Percentiles rank a stretch among this genome's conserved stretches.
Evolutionary conservation across 2,113 vertebrate species (phyloP).

Genomic region (Thermophis baileyi): DNA sequence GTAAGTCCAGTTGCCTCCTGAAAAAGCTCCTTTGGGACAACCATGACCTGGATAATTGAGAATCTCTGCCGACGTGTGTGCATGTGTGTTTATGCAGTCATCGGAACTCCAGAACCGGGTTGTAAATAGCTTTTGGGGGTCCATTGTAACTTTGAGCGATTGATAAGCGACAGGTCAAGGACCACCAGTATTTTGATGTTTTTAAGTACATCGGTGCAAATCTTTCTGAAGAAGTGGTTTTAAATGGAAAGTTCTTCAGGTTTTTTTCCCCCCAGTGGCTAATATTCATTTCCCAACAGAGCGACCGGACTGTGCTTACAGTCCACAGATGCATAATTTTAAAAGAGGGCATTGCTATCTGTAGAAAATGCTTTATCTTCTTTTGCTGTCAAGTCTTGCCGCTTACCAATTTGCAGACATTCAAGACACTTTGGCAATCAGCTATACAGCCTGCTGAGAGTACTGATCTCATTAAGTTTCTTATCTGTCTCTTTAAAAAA

Average conservation of each 20-base stretch:
- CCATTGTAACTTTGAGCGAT: not conserved
- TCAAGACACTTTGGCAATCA: not conserved
- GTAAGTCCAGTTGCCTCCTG: no score
- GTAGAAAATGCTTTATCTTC: not conserved
- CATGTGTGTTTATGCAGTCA: no score
- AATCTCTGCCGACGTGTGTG: no score
- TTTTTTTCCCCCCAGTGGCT: not conserved
- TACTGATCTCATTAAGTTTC: not conserved
- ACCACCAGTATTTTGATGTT: not conserved
- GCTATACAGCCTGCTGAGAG: not conserved
- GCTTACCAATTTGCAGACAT: not conserved
- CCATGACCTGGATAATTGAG: no score
- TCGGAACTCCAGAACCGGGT: no score
- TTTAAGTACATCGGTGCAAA: not conserved
- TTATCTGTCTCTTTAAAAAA: not conserved
- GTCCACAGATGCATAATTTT: not conserved
- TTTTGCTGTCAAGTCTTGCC: not conserved
- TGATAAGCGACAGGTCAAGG: not conserved
- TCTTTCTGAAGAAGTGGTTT: not conserved
- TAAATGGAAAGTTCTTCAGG: not conserved
- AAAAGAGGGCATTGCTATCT: slow-evolving; percentile 2
- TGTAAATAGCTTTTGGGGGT: no score
- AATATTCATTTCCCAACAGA: not conserved
- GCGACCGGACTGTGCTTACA: not conserved
- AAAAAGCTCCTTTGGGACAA: no score